Evolutionary conservation across 2,113 vertebrate species (phyloP).

Genomic region (Cavia porcellus): DNA sequence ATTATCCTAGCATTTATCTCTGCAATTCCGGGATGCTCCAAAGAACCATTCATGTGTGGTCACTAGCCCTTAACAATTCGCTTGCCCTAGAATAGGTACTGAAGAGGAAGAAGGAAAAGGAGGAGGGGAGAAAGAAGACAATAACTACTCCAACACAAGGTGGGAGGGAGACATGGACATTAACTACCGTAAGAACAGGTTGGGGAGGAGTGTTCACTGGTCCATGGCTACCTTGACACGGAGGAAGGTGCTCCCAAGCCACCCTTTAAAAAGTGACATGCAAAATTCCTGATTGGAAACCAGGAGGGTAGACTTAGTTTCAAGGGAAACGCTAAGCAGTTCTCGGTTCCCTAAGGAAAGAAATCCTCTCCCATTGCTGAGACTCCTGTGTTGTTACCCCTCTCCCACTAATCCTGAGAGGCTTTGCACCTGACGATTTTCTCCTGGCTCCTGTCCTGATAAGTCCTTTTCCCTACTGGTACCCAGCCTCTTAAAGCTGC

Average conservation of each 20-base stretch:
- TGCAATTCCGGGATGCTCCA: neutral
- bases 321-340: neutral
- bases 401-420: neutral
- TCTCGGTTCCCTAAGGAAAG: constrained; percentile 32
- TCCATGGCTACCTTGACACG: neutral
- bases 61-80: neutral
- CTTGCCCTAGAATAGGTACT: constrained; percentile 6
- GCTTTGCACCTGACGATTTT: neutral
- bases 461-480: neutral
- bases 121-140: neutral
- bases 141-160: constrained; percentile 1
- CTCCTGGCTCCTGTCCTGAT: neutral
- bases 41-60: neutral
- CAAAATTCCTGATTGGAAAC: constrained; percentile 3
- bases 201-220: neutral
- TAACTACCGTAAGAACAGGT: neutral
- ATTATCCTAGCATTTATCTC: constrained; percentile 12
- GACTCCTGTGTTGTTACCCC: neutral
- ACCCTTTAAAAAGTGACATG: neutral
- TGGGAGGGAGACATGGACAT: neutral
- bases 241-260: neutral
- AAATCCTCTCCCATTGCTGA: constrained; percentile 30
- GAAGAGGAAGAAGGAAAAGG: neutral
- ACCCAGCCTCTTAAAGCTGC: neutral
- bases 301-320: neutral